Base-by-base conservation (phyloP, 2,888 invertebrate genomes). In the Xestoiulus laeticollis region DNA sequence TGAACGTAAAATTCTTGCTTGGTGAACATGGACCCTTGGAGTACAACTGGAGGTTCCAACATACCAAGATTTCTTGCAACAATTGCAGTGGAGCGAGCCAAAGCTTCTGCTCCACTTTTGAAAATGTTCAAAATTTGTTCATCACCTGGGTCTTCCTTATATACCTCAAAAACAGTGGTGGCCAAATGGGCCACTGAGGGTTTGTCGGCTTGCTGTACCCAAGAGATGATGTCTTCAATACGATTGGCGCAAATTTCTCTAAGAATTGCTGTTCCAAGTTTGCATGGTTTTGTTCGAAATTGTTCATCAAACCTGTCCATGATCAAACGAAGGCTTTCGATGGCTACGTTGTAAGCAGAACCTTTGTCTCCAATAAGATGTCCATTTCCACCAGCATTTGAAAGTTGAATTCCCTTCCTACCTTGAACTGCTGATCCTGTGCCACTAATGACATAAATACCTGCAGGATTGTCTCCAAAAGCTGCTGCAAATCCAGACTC, bases 11-110 rank as follows among this genome's bases (percentile, higher is more conserved):
- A 43, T 19, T 26, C 22, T 43, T 85, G 87, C 44, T 85, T 44
- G 84, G 48, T 12, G 43, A 87, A 87, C 48, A 87, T 53, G 85
- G 87, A 87, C 10, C 87, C 87, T 16, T 32, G 30, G 33, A 87
- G 68, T 6, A 32, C 87, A 59, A 87, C 78, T 30, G n/a, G 8
- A 78, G 68, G 78, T 32, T 87, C 16, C 6, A 19, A 8, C 32
- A 87, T 10, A 16, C 14, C 22, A 10, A 87, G 38, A 6, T 32
- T 19, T 19, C 26, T 38, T 3, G 87, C 87, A 5, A 68, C 87
- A 22, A 59, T 78, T 4, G 26, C 26, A n/a, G 78, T 38, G n/a
- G 26, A 26, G 5, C 30, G 59, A 6, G 87, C 87, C 33, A 87
- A 78, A 10, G 59, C n/a, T 82, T 87, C 78, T 10, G 78, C 87